Evolutionary conservation across 2,888 invertebrate species (phyloP), one percentile per base, ranked within the genome.

Genomic region (Orchesellides sinensis): DNA sequence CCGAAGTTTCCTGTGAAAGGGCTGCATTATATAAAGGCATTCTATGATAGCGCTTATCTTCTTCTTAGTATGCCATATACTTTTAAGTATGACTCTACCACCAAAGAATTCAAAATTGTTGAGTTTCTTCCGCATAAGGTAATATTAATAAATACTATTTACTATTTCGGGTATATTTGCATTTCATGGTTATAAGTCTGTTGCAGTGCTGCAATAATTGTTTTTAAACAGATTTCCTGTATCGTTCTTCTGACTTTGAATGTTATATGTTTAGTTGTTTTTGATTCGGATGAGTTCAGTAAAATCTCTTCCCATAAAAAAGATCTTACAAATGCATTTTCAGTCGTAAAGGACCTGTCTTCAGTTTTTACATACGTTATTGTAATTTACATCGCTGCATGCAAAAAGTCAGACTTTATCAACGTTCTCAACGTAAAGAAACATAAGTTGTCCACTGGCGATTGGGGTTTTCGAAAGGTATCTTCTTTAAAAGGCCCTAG

Each of bases 241-340:
- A n/a, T n/a, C n/a, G n/a, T n/a, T n/a, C n/a, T n/a, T n/a, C 61
- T 29, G 61, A 32, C 19, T 49, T 49, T 49, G n/a, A n/a, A n/a
- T n/a, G n/a, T n/a, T n/a, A n/a, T n/a, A n/a, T n/a, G 17, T 32
- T 29, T n/a, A 61, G 19, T 49, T n/a, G 5, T 12, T 4, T 49
- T 10, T 5, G 21, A 21, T 21, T 54, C 8, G 23, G 21, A 25
- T 21, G 54, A 23, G 10, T 54, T 54, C 10, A 17, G 2, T 10
- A 19, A 12, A 40, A 19, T 65, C 10, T 32, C 66, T 8, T 66
- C 66, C 6, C 5, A 29, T 14, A 66, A 66, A 14, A 49, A 66
- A 27, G 49, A 66, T 27, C 49, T 45, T n/a, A 8, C 19, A 8
- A 1, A 65, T 1, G 21, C 12, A 8, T 65, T 65, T 40, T 2